Base-by-base conservation (phyloP, 2,797 vertebrate species). In the Pelobates cultripes region DNA sequence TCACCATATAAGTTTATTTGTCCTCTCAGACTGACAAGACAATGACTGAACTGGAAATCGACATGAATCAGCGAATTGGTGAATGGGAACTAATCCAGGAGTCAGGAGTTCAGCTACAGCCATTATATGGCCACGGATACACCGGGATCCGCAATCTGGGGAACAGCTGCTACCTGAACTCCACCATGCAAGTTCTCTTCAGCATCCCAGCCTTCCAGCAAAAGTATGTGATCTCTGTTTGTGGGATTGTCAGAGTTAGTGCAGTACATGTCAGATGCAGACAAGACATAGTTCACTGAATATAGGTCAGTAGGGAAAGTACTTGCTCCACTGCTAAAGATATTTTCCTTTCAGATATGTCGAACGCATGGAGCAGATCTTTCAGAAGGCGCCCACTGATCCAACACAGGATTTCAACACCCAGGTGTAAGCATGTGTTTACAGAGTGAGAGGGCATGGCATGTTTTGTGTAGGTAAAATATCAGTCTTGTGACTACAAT, bases 111-210 rank as follows among this genome's bases (percentile, higher is more conserved):
- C 96, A 96, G 14, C 93, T 99, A 60, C 94, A 95, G 86, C 97
- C 98, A 12, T 86, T 99, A 68, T 97, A 92, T 43, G 98, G 98
- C 60, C 93, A 95, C 0, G 96, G 97, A 45, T 95, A 97, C 89
- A 99, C 98, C 0, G 98, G 98, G 80, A 99, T 99, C 94, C 96
- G 95, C 82, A 99, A 99, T 91, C 89, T 99, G 92, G 98, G 98
- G 82, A 99, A 99, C 93, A 99, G 97, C 92, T 99, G 98, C 96
- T 99, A 99, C 95, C 98, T 99, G 95, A 99, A 99, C 91, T 99
- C 98, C 3, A 98, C 99, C 92, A 97, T 99, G 95, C 98, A 99
- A 95, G 98, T 99, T 93, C 94, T 99, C 90, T 99, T 99, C 95
- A 99, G 96, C 87, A 94, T 99, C 87, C 97, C 98, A 10, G 97